phyloP scores from a whole-genome alignment of 2,888 invertebrate species.

The Hypomecis punctinalis region DNA sequence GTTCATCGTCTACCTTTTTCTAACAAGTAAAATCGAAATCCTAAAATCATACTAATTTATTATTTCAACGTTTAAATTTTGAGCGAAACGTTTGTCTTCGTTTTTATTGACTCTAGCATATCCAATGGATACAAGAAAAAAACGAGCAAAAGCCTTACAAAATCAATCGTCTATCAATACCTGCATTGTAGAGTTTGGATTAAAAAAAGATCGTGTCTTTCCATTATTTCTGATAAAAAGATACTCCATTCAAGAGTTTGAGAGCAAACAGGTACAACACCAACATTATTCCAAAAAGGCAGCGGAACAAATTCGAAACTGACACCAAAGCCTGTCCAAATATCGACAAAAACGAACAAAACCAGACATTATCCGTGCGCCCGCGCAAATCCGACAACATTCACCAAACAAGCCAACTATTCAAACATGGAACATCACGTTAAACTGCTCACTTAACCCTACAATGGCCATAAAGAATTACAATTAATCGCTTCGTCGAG shows the following conservation, averaged over 20 bases:
- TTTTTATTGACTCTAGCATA: neutral
- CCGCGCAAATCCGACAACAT: conserved; percentile 62
- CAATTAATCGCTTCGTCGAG: conserved; percentile 81
- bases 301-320: conserved; percentile 56
- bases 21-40: conserved; percentile 1
- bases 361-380: conserved; percentile 51
- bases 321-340: conserved; percentile 57
- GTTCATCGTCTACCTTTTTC: neutral
- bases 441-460: conserved; percentile 81
- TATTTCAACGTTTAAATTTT: neutral
- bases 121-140: conserved; percentile 9
- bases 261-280: conserved; percentile 39
- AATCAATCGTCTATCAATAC: conserved; percentile 21
- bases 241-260: conserved; percentile 30
- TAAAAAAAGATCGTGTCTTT: conserved; percentile 7
- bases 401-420: conserved; percentile 57
- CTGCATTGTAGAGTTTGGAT: neutral
- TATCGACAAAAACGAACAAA: conserved; percentile 55
- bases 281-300: conserved; percentile 42
- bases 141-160: conserved; percentile 10
- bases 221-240: conserved; percentile 30
- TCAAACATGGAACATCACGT: conserved; percentile 69
- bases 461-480: conserved; percentile 82
- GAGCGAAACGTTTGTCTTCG: neutral
- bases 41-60: conserved; percentile 1